phyloP scores from a whole-genome alignment of 53 echinoderm and acorn worm species.

The Patiria pectinifera region DNA sequence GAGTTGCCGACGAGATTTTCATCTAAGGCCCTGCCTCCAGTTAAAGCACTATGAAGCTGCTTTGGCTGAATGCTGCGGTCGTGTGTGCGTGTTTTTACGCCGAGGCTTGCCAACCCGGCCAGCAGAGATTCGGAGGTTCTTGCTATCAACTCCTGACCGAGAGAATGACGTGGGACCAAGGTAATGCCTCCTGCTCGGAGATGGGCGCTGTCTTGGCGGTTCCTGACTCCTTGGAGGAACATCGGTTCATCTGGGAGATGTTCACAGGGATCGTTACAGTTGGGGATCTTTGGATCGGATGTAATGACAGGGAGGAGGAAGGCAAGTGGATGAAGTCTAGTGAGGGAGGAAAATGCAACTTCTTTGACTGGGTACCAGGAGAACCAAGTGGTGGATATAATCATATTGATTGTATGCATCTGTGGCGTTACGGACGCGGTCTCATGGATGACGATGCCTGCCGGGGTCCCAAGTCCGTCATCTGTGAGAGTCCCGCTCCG shows the following conservation, averaged over 20 bases:
- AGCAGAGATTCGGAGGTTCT: not conserved
- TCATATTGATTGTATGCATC: no score
- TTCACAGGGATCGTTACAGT: not conserved
- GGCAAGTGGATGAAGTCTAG: slow-evolving; percentile 8
- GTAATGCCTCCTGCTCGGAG: not conserved
- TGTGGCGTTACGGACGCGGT: no score
- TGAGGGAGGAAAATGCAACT: slow-evolving; percentile 12
- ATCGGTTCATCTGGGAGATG: no score
- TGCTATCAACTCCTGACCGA: slow-evolving; percentile 21
- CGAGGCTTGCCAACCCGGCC: not conserved
- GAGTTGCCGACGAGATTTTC: not conserved
- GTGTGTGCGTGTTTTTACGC: not conserved
- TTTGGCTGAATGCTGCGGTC: not conserved
- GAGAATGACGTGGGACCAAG: not conserved
- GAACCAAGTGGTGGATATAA: no score
- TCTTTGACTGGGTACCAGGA: not conserved
- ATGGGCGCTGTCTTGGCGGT: not conserved
- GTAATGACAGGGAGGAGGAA: not conserved
- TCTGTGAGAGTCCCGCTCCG: not conserved
- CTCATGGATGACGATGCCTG: no score
- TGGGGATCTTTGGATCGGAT: slow-evolving; percentile 28
- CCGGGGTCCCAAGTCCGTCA: not conserved
- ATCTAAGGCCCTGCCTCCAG: not conserved
- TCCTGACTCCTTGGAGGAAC: not conserved
- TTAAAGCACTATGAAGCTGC: not conserved